phyloP scores from a whole-genome alignment of 2,888 invertebrate species.

The Drosophila merina region DNA sequence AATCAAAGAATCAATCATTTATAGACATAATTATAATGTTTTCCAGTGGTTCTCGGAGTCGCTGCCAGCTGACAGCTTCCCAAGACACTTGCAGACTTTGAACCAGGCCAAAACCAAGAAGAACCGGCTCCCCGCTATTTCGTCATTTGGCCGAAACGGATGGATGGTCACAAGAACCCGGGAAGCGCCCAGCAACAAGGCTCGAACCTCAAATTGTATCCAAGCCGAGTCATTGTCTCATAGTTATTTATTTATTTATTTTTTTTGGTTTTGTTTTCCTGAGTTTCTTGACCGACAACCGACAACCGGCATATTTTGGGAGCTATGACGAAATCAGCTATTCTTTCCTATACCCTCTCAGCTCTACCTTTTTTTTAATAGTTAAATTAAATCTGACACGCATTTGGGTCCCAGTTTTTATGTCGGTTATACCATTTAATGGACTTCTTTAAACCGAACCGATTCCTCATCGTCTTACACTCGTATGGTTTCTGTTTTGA shows the following conservation, averaged over 20 bases:
- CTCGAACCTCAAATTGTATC: not conserved
- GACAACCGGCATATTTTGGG: conserved; percentile 61
- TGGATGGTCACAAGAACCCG: conserved; percentile 74
- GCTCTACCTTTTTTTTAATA: conserved; percentile 12
- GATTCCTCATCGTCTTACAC: conserved; percentile 53
- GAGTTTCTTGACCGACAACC: conserved; percentile 58
- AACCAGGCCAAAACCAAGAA: conserved; percentile 5
- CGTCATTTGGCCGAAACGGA: conserved; percentile 54
- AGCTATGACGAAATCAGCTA: conserved; percentile 66
- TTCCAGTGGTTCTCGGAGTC: not conserved
- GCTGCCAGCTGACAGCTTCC: conserved; percentile 38
- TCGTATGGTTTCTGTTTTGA: conserved; percentile 78
- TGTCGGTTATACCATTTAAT: conserved; percentile 47
- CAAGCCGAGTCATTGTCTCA: conserved; percentile 49
- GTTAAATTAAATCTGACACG: conserved; percentile 63
- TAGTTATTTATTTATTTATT: conserved; percentile 45
- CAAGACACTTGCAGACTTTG: conserved; percentile 6
- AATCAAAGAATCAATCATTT: not conserved
- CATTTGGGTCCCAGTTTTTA: conserved; percentile 46
- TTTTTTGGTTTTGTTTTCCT: conserved; percentile 19
- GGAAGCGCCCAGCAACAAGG: conserved; percentile 34
- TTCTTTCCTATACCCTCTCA: not conserved
- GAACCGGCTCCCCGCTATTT: conserved; percentile 54
- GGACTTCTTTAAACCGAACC: conserved; percentile 37
- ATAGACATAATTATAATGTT: not conserved